Conservation (phyloP, 1,140 invertebrate species). For the Drosophila aff. region DNA sequence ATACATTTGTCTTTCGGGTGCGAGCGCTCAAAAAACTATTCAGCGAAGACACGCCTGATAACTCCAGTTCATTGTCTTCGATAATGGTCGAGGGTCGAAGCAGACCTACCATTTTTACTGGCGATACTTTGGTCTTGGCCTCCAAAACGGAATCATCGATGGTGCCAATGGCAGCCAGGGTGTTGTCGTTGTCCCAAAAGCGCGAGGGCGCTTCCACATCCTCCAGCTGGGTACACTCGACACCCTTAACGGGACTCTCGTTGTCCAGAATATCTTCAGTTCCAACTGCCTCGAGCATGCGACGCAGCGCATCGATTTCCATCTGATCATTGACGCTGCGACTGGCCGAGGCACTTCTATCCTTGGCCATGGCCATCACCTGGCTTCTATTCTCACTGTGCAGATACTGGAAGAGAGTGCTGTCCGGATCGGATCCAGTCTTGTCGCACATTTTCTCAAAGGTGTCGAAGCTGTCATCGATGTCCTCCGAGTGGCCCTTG, state of each 20-base stretch:
- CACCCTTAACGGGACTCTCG: slow-evolving; percentile 64
- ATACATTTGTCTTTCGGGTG: slow-evolving; percentile 56
- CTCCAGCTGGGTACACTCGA: slow-evolving; percentile 77
- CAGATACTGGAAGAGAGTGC: slow-evolving; percentile 75
- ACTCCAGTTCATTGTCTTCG: slow-evolving; percentile 66
- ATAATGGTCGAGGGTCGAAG: slow-evolving; percentile 78
- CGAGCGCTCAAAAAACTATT: slow-evolving; percentile 63
- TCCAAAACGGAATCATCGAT: background rate
- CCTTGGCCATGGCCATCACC: slow-evolving; percentile 61
- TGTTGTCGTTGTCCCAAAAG: slow-evolving; percentile 70
- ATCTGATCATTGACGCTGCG: slow-evolving; percentile 30
- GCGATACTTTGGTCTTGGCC: slow-evolving; percentile 52
- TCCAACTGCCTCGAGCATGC: slow-evolving; percentile 54
- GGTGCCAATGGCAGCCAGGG: background rate
- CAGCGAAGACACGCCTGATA: slow-evolving; percentile 47
- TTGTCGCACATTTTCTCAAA: slow-evolving; percentile 81
- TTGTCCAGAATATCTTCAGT: slow-evolving; percentile 47
- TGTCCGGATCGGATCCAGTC: slow-evolving; percentile 77
- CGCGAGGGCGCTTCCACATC: slow-evolving; percentile 78
- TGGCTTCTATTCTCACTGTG: slow-evolving; percentile 64
- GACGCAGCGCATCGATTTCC: slow-evolving; percentile 60
- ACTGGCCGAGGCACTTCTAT: slow-evolving; percentile 37
- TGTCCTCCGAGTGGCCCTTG: background rate
- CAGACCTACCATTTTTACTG: slow-evolving; percentile 79
- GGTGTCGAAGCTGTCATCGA: slow-evolving; percentile 70